Percentiles rank a stretch among this genome's conserved stretches.
Evolutionary conservation across 2,113 vertebrate genomes (phyloP).

Genomic region (Amazona guildingii): DNA sequence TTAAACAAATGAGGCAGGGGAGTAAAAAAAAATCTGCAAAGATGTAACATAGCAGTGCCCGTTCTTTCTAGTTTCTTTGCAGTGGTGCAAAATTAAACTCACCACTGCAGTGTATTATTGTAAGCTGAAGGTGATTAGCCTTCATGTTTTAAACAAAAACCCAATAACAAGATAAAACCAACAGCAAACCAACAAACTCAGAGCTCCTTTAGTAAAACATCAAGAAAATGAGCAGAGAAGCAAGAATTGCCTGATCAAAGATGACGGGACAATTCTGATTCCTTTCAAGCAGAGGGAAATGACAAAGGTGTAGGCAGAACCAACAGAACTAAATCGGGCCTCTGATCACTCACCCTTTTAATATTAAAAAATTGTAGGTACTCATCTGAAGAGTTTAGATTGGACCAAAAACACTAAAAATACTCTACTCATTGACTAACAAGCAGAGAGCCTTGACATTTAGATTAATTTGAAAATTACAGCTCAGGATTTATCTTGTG

Average conservation of each 20-base stretch:
- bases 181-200: background rate
- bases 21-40: background rate
- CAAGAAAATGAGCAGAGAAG: background rate
- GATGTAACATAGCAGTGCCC: background rate
- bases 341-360: background rate
- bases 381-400: conserved; percentile 7
- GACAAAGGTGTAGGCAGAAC: background rate
- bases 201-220: background rate
- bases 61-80: background rate
- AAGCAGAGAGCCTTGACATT: conserved; percentile 38
- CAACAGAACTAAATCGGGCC: background rate
- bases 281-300: background rate
- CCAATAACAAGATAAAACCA: background rate
- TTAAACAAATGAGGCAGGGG: background rate
- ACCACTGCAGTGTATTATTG: background rate
- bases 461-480: conserved; percentile 52
- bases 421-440: conserved; percentile 9
- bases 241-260: background rate
- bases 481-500: background rate
- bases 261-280: background rate
- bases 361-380: background rate
- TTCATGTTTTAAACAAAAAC: background rate
- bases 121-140: background rate
- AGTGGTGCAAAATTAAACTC: background rate
- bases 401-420: conserved; percentile 10